Evolutionary conservation across 2,888 invertebrate species (phyloP).

Genomic region (Melinaea marsaeus): DNA sequence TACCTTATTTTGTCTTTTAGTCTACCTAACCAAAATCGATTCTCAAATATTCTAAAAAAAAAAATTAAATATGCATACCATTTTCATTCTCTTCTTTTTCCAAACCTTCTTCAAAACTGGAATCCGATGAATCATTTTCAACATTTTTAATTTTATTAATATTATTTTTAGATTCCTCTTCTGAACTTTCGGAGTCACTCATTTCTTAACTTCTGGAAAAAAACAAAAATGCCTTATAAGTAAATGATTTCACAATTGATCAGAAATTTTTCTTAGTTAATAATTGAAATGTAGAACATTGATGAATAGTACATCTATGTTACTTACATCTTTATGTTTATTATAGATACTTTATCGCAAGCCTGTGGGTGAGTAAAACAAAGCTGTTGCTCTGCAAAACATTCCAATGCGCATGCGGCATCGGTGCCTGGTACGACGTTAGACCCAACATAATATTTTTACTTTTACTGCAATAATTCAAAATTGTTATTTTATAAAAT

Average conservation of each 20-base stretch:
- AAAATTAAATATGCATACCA: not conserved
- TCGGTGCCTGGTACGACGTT: slow-evolving; percentile 1
- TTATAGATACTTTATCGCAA: no score
- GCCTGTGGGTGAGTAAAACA: no score
- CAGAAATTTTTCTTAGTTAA: not conserved
- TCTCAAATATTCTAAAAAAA: no score
- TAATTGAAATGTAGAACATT: not conserved
- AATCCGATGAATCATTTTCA: slow-evolving; percentile 48
- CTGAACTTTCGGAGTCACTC: slow-evolving; percentile 45
- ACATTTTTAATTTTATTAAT: slow-evolving; percentile 26
- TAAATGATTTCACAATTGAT: no score
- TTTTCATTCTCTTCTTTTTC: slow-evolving; percentile 22
- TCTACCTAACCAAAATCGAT: no score
- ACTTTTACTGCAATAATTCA: no score
- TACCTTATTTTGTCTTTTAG: no score
- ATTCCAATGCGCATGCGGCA: not conserved
- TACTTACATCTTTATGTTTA: no score
- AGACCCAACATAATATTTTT: no score
- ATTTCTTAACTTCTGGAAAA: slow-evolving; percentile 25
- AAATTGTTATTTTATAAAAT: no score
- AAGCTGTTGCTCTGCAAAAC: not conserved
- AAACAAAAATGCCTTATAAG: not conserved
- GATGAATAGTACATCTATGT: not conserved
- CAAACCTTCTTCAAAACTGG: slow-evolving; percentile 47
- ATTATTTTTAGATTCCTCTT: slow-evolving; percentile 36